Conservation (phyloP, 2,888 invertebrate species). For the Philhelius pedissequus region DNA sequence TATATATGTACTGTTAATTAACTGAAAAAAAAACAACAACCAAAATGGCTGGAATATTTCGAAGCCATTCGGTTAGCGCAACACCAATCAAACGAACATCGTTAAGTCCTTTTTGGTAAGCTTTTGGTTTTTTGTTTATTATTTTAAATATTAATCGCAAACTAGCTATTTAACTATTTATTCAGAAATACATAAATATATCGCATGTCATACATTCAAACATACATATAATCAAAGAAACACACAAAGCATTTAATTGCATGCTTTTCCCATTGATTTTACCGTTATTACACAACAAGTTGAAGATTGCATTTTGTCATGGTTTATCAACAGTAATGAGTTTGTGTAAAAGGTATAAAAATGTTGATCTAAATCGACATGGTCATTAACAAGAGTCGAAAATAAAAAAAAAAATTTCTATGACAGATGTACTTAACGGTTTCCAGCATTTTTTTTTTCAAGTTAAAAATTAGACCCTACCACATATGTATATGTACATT, state of each 20-base stretch:
- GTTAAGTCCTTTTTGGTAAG: slow-evolving; percentile 77
- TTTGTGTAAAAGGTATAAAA: too few species aligned
- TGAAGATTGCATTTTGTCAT: not conserved
- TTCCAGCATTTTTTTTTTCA: too few species aligned
- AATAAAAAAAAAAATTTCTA: too few species aligned
- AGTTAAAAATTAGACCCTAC: too few species aligned
- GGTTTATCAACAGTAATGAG: not conserved
- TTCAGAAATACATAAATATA: not conserved
- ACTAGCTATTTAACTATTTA: not conserved
- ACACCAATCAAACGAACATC: slow-evolving; percentile 75
- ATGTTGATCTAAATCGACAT: too few species aligned
- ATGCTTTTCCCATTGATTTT: not conserved
- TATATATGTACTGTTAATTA: slow-evolving; percentile 83
- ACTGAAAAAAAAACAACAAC: slow-evolving; percentile 80
- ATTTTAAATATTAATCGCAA: not conserved
- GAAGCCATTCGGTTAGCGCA: slow-evolving; percentile 73
- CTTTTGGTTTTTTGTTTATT: slow-evolving; percentile 38
- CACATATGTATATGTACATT: too few species aligned
- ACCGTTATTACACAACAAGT: not conserved
- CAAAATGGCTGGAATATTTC: slow-evolving; percentile 78
- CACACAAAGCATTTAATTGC: not conserved
- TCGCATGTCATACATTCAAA: not conserved
- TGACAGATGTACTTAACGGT: too few species aligned
- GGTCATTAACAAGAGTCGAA: too few species aligned
- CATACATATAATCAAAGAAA: too few species aligned